Evolutionary conservation across 2,888 invertebrate genomes (phyloP), one percentile per base, ranked within the genome.

Genomic region (Escarpia spicata): DNA sequence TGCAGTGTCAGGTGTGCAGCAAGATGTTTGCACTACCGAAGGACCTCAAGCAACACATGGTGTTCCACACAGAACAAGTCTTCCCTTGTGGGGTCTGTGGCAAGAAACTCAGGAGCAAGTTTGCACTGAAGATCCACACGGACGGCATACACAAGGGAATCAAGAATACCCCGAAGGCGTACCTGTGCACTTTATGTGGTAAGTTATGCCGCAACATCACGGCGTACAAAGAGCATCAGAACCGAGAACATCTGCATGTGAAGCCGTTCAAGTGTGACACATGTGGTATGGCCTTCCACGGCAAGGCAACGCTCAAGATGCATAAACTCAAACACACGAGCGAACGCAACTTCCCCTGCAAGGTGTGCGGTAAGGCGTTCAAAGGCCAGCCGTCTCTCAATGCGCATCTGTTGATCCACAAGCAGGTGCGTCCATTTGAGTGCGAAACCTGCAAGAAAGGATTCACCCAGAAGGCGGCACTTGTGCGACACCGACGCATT

Each of bases 381-480:
- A 75, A 75, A 26, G 75, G 75, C 19, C 75, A 75, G 26, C 75
- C 19, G 75, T 75, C 75, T 75, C 75, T 75, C 19, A 75, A 75
- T 26, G n/a, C 75, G 6, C 75, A 75, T 75, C 19, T 26, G 75
- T 26, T 75, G 75, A 75, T 75, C 15, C 75, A 75, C n/a, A 26
- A 26, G n/a, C 75, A 75, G 26, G 93, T 37, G 91, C 90, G 43
- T 92, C 93, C 90, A 90, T 93, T 75, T 45, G 60, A n/a, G 43
- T 93, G 93, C 90, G 45, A 37, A 26, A 52, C 45, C 26, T 93
- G 93, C 91, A 89, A 92, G 31, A 93, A 93, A 90, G 60, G 58
- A 4, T 93, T 93, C 60, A 92, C 93, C 15, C 93, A 93, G 75
- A 92, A 90, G 19, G 93, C 92, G 9, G 93, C 93, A 15, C 90